Conservation (phyloP, 2,888 invertebrate species). For the Thumatha senex region DNA sequence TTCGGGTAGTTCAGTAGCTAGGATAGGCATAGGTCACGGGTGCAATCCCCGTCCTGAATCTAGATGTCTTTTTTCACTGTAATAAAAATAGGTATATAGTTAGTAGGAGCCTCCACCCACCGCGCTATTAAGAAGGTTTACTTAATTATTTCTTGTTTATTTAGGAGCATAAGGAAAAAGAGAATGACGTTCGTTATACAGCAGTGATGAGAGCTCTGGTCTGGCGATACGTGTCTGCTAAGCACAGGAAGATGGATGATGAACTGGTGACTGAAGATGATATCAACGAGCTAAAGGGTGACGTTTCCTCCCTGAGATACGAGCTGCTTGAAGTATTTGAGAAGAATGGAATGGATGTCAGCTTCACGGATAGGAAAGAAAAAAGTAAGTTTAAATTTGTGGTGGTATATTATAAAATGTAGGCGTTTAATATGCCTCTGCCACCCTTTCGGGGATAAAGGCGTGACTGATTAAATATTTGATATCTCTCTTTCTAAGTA, state of each 20-base stretch:
- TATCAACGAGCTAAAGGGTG: conserved; percentile 96
- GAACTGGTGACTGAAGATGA: conserved; percentile 95
- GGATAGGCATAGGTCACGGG: no score
- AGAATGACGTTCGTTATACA: conserved; percentile 87
- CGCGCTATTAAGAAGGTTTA: no score
- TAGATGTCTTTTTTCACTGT: no score
- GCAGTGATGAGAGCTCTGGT: conserved; percentile 95
- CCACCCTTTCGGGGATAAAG: no score
- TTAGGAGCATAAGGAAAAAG: conserved; percentile 85
- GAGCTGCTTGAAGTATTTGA: conserved; percentile 95
- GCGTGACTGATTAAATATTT: no score
- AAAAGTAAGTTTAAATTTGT: conserved; percentile 81
- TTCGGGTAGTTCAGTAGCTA: no score
- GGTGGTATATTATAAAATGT: no score
- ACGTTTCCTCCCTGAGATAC: conserved; percentile 95
- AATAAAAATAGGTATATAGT: no score
- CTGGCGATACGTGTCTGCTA: conserved; percentile 95
- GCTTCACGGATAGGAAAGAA: conserved; percentile 88
- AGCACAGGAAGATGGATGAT: conserved; percentile 92
- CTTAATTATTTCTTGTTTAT: neutral
- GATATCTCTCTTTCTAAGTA: no score
- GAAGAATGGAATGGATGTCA: conserved; percentile 94
- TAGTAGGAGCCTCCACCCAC: no score
- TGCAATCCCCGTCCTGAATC: no score
- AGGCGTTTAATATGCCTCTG: no score